Base-by-base conservation (phyloP, 2,888 invertebrate genomes). In the Dynastes grantii region DNA sequence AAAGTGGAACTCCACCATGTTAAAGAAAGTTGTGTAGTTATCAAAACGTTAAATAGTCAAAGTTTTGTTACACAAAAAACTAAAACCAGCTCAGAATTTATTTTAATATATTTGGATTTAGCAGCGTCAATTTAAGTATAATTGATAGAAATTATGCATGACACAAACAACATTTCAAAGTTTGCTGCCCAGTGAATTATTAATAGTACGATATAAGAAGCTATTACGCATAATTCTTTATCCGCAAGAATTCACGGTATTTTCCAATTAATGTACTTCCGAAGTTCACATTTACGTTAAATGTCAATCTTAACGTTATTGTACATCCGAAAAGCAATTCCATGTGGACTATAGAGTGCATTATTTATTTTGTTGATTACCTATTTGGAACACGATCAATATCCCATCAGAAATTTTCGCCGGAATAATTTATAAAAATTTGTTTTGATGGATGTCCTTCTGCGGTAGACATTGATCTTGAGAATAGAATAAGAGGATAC, bases 201-300 rank as follows among this genome's bases (percentile, higher is more conserved):
- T 9, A 22, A 58, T 22, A 22, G 5, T 22, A 58, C 55, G 53
- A n/a, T 53, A 53, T 53, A 53, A 53, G 11, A 5, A 11, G 16
- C n/a, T 53, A 53, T 53, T 53, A 53, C 4, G 9, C 55, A 22
- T 8, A 58, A 8, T 22, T 27, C 22, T 22, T n/a, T 58, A 16
- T 58, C 5, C 13, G 16, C 9, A 58, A 58, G 1, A 58, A 58
- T 58, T 16, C 8, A 22, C 9, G 55, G 22, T 22, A 58, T 58
- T 58, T 58, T 58, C 22, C 55, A 58, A 58, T 58, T 58, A 58
- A 58, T 22, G 27, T 58, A 22, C n/a, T 58, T 16, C n/a, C 1
- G 5, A 22, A 58, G n/a, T 22, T 58, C 22, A 58, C 55, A 58
- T 58, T 58, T 58, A 58, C 55, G 55, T 58, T 58, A 58, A 58